phyloP scores from a whole-genome alignment of 1,140 invertebrate genomes.

The Cherax destructor region DNA sequence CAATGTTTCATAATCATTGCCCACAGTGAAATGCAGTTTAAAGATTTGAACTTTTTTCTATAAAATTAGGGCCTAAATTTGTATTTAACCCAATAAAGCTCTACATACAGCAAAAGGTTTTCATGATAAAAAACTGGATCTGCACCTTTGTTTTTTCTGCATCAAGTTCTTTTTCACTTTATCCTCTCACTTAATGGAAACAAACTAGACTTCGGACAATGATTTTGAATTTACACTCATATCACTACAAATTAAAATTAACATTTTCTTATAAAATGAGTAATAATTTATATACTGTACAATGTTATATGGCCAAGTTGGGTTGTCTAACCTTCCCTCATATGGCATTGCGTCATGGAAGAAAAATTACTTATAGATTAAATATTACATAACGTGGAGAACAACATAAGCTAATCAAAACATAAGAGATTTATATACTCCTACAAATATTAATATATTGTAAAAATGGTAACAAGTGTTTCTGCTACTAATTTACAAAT shows the following conservation, averaged over 20 bases:
- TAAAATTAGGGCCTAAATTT: too few species aligned
- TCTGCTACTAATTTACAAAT: not conserved
- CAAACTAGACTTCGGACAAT: not conserved
- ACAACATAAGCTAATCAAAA: not conserved
- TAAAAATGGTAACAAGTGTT: not conserved
- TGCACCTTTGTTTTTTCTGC: too few species aligned
- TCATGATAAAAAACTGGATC: too few species aligned
- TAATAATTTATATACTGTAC: not conserved
- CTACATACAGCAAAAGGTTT: too few species aligned
- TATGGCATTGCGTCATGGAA: conserved; percentile 1
- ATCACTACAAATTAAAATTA: not conserved
- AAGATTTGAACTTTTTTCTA: not conserved
- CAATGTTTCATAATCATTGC: not conserved
- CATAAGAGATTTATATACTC: not conserved
- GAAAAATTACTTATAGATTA: not conserved
- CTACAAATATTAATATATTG: not conserved
- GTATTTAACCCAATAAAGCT: too few species aligned
- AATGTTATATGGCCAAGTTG: not conserved
- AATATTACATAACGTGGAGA: not conserved
- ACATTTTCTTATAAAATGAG: not conserved
- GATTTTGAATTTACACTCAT: not conserved
- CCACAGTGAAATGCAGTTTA: not conserved
- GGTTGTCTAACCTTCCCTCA: not conserved
- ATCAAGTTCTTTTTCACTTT: too few species aligned
- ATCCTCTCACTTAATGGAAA: not conserved